Percentiles rank a stretch among this genome's conserved stretches.
These are phyloP conservation scores for Taeniopygia guttata DNA, from an alignment of 2,797 vertebrate genomes.

Conservation along the genomic window DNA sequence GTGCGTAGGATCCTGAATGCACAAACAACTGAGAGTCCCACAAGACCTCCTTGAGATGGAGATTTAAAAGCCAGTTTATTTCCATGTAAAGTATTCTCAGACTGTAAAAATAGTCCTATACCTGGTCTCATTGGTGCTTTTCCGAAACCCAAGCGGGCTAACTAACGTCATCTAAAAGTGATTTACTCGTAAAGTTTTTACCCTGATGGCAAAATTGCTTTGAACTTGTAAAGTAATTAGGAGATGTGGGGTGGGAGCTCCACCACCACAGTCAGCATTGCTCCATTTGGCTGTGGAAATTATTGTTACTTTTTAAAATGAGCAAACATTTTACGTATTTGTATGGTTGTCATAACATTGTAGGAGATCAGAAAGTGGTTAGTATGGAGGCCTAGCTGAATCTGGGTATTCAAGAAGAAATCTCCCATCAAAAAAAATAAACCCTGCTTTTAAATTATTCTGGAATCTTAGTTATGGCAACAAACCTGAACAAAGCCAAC, in stretches of 20 bases:
- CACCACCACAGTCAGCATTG: not conserved
- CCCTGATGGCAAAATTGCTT: not conserved
- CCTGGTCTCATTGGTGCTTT: not conserved
- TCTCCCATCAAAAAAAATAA: not conserved
- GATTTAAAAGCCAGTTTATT: conserved; percentile 48
- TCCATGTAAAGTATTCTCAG: conserved; percentile 12
- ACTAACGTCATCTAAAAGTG: not conserved
- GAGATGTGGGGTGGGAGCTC: not conserved
- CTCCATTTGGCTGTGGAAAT: not conserved
- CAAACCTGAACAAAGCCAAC: not conserved
- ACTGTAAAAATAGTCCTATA: conserved; percentile 27
- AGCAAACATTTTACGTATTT: not conserved
- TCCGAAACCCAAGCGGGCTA: conserved; percentile 13
- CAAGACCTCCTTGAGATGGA: not conserved
- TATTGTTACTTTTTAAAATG: not conserved
- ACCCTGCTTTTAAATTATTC: not conserved
- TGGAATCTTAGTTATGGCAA: not conserved
- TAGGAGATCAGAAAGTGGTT: not conserved
- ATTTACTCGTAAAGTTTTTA: not conserved
- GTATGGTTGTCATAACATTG: not conserved
- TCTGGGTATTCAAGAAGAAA: not conserved
- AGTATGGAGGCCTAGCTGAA: not conserved
- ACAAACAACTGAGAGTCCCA: conserved; percentile 34
- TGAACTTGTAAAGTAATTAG: not conserved
- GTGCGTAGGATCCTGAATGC: not conserved